phyloP scores from a whole-genome alignment of 2,797 vertebrate species.

The Buphagus erythrorhynchus region DNA sequence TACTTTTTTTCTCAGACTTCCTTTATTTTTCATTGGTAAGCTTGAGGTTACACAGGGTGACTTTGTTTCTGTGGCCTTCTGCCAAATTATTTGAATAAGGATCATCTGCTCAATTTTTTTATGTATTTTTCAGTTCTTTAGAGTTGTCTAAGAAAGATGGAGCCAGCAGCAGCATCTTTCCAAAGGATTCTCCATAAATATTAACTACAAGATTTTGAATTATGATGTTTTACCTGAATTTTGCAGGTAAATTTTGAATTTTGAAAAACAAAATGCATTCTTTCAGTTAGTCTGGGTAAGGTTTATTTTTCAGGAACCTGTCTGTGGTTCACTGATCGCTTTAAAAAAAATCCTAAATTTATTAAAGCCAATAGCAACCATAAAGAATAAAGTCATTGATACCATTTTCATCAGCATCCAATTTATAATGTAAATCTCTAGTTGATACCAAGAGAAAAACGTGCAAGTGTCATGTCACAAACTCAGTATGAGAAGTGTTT shows the following conservation, averaged over 20 bases:
- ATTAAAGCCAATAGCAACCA: background rate
- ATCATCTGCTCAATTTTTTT: background rate
- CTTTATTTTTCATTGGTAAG: constrained; percentile 8
- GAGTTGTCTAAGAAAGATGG: background rate
- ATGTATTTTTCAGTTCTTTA: background rate
- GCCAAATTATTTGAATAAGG: background rate
- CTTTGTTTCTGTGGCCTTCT: background rate
- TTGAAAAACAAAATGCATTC: background rate
- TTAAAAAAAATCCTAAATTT: background rate
- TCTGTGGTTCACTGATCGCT: background rate
- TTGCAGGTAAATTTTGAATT: background rate
- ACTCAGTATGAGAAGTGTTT: background rate
- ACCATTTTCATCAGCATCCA: background rate
- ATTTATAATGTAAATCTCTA: background rate
- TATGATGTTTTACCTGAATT: background rate
- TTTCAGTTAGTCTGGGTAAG: background rate
- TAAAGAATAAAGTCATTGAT: background rate
- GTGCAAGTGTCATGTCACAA: background rate
- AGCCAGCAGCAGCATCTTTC: background rate
- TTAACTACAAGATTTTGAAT: background rate
- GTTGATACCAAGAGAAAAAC: background rate
- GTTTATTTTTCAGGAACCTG: background rate
- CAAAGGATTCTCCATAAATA: background rate
- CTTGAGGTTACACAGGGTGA: background rate
- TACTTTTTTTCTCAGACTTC: background rate